Evolutionary conservation across 2,113 vertebrate species (phyloP).

Genomic region (Istiophorus platypterus): DNA sequence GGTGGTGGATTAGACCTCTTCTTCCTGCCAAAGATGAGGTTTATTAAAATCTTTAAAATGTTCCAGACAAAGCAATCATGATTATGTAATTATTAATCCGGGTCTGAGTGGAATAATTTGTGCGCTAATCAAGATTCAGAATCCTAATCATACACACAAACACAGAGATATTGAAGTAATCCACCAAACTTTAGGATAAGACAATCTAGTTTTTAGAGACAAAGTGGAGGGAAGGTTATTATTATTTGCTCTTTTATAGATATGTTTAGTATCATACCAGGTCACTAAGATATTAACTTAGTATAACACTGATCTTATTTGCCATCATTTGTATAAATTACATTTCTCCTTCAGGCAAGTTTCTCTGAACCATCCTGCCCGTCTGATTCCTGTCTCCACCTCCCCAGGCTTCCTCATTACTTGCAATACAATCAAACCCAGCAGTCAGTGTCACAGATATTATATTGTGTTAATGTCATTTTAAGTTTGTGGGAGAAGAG

Average conservation of each 20-base stretch:
- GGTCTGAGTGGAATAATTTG: neutral
- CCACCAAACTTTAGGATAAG: neutral
- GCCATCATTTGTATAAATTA: conserved; percentile 30
- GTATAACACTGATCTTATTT: conserved; percentile 10
- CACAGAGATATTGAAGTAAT: neutral
- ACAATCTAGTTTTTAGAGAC: neutral
- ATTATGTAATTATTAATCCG: conserved; percentile 25
- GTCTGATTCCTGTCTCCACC: neutral
- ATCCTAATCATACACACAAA: neutral
- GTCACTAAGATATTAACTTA: neutral
- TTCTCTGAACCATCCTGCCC: neutral
- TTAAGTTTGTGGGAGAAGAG: conserved; percentile 7
- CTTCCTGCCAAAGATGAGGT: conserved; percentile 13
- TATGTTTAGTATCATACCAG: conserved; percentile 18
- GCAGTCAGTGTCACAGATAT: neutral
- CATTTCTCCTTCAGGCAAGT: conserved; percentile 13
- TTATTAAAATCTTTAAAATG: conserved; percentile 13
- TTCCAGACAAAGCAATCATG: conserved; percentile 25
- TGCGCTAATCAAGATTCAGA: conserved; percentile 24
- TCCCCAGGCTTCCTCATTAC: conserved; percentile 1
- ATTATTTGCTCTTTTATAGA: conserved; percentile 20
- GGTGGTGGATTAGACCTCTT: conserved; percentile 3
- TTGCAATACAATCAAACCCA: conserved; percentile 16
- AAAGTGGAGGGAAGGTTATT: neutral
- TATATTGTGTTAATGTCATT: neutral